Evolutionary conservation across 2,888 invertebrate species (phyloP).

Genomic region (Eupithecia vulgata): DNA sequence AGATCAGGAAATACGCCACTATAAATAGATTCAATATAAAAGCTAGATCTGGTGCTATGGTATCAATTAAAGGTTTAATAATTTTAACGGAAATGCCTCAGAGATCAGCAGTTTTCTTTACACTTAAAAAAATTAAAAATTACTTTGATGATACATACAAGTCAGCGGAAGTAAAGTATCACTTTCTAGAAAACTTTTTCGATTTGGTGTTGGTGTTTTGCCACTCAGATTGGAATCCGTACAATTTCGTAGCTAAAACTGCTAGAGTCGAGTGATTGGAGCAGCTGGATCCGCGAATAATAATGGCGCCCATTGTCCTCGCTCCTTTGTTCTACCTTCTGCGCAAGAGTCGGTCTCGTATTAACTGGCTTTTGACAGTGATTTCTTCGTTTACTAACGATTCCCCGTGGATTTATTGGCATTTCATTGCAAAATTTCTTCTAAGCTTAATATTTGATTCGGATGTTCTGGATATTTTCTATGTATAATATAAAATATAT

Average conservation of each 20-base stretch:
- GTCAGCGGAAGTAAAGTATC: neutral
- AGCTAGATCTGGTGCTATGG: too few species aligned
- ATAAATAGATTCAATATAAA: too few species aligned
- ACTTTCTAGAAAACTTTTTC: neutral
- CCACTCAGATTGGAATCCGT: neutral
- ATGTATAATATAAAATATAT: too few species aligned
- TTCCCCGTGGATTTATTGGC: neutral
- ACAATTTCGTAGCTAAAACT: neutral
- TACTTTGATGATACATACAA: neutral
- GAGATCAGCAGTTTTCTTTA: too few species aligned
- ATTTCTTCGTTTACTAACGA: conserved; percentile 1
- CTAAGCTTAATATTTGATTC: too few species aligned
- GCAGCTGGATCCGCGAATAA: conserved; percentile 31
- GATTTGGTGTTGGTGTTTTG: neutral
- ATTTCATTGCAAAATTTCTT: neutral
- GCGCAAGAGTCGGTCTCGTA: conserved; percentile 37
- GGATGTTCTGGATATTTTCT: too few species aligned
- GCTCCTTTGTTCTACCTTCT: conserved; percentile 41
- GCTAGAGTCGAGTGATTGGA: neutral
- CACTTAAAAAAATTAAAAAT: too few species aligned
- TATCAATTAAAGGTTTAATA: too few species aligned
- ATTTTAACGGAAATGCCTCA: too few species aligned
- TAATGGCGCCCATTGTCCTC: conserved; percentile 41
- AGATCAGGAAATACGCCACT: too few species aligned
- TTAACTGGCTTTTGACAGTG: conserved; percentile 21